Conservation (phyloP, 1,140 invertebrate genomes). For the Pogonomyrmex barbatus region DNA sequence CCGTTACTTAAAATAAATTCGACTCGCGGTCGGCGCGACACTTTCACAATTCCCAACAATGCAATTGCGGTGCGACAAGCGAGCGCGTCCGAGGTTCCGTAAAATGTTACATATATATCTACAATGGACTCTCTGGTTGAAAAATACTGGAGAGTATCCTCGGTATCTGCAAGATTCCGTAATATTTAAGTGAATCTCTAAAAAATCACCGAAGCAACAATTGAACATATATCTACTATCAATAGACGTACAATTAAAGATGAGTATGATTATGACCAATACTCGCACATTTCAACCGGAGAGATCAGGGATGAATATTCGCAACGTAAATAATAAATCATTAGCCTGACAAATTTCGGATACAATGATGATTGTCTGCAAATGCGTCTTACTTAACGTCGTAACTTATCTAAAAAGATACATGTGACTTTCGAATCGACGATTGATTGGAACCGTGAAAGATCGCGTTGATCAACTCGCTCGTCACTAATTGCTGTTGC, state of each 20-base stretch:
- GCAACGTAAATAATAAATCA: slow-evolving; percentile 1
- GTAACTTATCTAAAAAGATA: slow-evolving; percentile 1
- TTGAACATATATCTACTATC: slow-evolving; percentile 8
- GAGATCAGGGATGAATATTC: not conserved
- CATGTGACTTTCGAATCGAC: not conserved
- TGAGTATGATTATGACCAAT: not conserved
- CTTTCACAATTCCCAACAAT: slow-evolving; percentile 58
- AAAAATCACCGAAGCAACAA: not conserved
- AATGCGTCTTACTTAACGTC: not conserved
- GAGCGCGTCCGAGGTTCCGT: not conserved
- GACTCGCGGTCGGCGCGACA: slow-evolving; percentile 26
- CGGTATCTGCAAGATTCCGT: not conserved
- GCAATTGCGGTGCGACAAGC: not conserved
- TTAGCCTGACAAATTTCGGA: not conserved
- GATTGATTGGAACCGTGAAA: not conserved
- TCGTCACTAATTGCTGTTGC: slow-evolving; percentile 54
- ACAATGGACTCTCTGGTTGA: not conserved
- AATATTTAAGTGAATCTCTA: not conserved
- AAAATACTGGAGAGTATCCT: not conserved
- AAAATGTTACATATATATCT: not conserved
- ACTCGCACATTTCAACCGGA: slow-evolving; percentile 5
- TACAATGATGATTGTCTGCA: slow-evolving; percentile 25
- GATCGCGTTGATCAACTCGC: not conserved
- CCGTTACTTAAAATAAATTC: slow-evolving; percentile 19
- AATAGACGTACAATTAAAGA: not conserved